Conservation (phyloP, 2,113 vertebrate genomes). For the Engraulis encrasicolus region DNA sequence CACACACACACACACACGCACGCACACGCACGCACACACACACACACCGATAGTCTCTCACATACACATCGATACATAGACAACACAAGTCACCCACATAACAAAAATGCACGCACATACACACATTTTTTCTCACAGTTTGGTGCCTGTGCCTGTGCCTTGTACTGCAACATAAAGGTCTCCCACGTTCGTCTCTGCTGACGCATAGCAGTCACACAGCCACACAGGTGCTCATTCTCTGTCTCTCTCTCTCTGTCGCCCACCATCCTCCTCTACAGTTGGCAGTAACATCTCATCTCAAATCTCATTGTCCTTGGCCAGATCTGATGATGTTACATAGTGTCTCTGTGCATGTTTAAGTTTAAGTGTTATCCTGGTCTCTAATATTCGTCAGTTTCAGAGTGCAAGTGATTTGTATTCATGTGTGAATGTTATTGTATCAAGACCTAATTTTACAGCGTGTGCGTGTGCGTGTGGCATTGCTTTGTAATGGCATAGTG, state of each 20-base stretch:
- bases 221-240: neutral
- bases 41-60: too few species aligned
- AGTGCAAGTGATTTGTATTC: too few species aligned
- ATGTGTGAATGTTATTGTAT: too few species aligned
- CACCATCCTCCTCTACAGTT: neutral
- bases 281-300: too few species aligned
- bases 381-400: too few species aligned
- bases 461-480: conserved; percentile 35
- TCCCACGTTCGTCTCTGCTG: neutral
- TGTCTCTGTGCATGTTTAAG: neutral
- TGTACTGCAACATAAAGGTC: neutral
- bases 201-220: neutral
- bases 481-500: too few species aligned
- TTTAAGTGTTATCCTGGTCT: neutral
- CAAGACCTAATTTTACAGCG: too few species aligned
- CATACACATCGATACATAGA: too few species aligned
- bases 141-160: too few species aligned
- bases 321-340: neutral
- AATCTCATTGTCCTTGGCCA: neutral
- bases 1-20: conserved; percentile 43
- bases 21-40: conserved; percentile 34
- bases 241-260: neutral
- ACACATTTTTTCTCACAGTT: too few species aligned
- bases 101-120: too few species aligned
- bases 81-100: too few species aligned